Percentiles rank a stretch among this genome's conserved stretches.
Evolutionary conservation across 2,113 vertebrate genomes (phyloP).

Genomic region (Tringa solitaria): DNA sequence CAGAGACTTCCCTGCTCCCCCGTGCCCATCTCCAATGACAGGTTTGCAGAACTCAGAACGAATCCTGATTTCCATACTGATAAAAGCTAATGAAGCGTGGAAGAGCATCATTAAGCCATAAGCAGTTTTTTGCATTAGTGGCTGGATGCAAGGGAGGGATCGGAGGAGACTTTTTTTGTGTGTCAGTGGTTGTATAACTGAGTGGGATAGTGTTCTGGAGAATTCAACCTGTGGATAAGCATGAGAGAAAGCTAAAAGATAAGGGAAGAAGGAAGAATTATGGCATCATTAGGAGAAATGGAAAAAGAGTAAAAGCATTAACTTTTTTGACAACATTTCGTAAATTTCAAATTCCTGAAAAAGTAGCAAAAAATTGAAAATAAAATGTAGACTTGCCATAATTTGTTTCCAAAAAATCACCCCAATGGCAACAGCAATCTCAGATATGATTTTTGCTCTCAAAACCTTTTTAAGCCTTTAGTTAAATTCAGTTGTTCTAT

Average conservation of each 20-base stretch:
- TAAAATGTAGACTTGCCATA: not conserved
- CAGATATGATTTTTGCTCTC: not conserved
- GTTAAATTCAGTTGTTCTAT: not conserved
- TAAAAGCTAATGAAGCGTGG: slow-evolving; percentile 6
- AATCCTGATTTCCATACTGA: slow-evolving; percentile 30
- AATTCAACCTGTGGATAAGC: not conserved
- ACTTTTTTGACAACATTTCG: not conserved
- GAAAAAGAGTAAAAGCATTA: not conserved
- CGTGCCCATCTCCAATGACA: not conserved
- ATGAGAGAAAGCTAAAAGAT: not conserved
- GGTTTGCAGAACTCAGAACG: not conserved
- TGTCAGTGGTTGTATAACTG: not conserved
- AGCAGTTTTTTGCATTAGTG: not conserved
- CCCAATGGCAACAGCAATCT: not conserved
- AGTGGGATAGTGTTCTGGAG: not conserved
- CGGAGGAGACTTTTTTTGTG: not conserved
- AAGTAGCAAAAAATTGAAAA: not conserved
- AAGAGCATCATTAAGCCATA: not conserved
- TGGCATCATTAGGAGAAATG: not conserved
- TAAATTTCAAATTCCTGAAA: not conserved
- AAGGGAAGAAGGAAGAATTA: not conserved
- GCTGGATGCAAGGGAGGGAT: not conserved
- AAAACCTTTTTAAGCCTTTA: not conserved
- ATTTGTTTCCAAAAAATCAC: not conserved
- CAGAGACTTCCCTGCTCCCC: not conserved